Base-by-base conservation (phyloP, 2,888 invertebrate genomes). In the Eurois occulta region DNA sequence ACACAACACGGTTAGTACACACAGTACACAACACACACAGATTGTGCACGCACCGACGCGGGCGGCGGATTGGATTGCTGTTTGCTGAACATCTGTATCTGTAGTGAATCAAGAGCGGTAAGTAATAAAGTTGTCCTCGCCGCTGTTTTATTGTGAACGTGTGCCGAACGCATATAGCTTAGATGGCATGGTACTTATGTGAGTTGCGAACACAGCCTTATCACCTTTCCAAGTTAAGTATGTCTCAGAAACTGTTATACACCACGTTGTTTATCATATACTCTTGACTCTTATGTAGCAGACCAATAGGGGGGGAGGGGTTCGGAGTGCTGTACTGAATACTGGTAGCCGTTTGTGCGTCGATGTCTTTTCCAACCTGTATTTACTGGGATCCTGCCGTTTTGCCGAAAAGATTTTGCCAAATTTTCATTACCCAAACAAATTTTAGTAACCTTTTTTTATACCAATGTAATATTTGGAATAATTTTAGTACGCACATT, bases 61-160 rank as follows among this genome's bases (percentile, higher is more conserved):
- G 24, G 38, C 38, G 52, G 35, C 55, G 58, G 69, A 81, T 68
- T 73, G 83, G 46, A 82, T 64, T 82, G 41, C 35, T 81, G 77
- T 74, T 66, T 69, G 67, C 52, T 58, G 46, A 60, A 72, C 77
- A 60, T 65, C 70, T 68, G 68, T 8, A 32, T 46, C 28, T 48
- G 38, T 16, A 52, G 64, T 48, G 58, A 35, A 60, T 73, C 81
- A 16, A 48, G 60, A 38, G 24, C 13, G 60, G 66, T 55, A 66
- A 79, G 82, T 79, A 38, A 85, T n/a, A n/a, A n/a, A n/a, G n/a
- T 68, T 81, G 78, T 72, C 58, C 35, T 32, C 41, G 48, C 73
- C 65, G 21, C 58, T 58, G 80, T 32, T 75, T 73, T 81, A 75
- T 75, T 43, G 65, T 7, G 16, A 10, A 21, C 55, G n/a, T 35